These are phyloP conservation scores for Gymnarchus niloticus DNA, from an alignment of 2,113 vertebrate species.

Conservation along the genomic window DNA sequence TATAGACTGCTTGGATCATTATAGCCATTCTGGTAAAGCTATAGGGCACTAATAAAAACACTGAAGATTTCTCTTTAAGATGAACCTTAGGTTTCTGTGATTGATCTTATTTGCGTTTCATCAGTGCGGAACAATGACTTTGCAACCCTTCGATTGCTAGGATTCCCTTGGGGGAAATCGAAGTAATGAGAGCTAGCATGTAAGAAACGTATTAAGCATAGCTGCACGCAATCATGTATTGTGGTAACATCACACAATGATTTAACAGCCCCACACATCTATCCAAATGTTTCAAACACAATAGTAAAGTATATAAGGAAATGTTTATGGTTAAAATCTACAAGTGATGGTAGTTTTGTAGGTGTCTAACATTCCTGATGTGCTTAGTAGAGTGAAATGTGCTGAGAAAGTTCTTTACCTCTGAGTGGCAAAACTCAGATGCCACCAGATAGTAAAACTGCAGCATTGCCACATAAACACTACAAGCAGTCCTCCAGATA, in stretches of 20 bases:
- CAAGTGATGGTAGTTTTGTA: background rate
- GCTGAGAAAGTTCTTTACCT: slow-evolving; percentile 12
- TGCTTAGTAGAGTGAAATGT: background rate
- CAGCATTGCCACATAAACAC: background rate
- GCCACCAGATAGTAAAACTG: background rate
- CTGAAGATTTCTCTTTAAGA: background rate
- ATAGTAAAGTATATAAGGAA: too few species aligned
- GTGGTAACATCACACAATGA: slow-evolving; percentile 5
- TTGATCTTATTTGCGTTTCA: background rate
- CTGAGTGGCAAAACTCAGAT: background rate
- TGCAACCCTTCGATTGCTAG: slow-evolving; percentile 13
- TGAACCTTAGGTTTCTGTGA: background rate
- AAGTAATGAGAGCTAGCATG: background rate
- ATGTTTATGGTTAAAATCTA: slow-evolving; percentile 12
- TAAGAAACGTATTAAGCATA: background rate
- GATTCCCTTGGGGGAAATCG: slow-evolving; percentile 7
- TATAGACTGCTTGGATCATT: slow-evolving; percentile 10
- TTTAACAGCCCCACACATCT: slow-evolving; percentile 1
- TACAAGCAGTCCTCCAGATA: background rate
- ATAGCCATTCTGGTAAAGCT: background rate
- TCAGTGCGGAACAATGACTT: slow-evolving; percentile 5
- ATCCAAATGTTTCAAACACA: background rate
- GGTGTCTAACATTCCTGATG: background rate
- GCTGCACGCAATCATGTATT: background rate
- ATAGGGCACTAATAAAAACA: slow-evolving; percentile 12